Evolutionary conservation across 2,113 vertebrate genomes (phyloP).

Genomic region (Nothocercus nigrocapillus): DNA sequence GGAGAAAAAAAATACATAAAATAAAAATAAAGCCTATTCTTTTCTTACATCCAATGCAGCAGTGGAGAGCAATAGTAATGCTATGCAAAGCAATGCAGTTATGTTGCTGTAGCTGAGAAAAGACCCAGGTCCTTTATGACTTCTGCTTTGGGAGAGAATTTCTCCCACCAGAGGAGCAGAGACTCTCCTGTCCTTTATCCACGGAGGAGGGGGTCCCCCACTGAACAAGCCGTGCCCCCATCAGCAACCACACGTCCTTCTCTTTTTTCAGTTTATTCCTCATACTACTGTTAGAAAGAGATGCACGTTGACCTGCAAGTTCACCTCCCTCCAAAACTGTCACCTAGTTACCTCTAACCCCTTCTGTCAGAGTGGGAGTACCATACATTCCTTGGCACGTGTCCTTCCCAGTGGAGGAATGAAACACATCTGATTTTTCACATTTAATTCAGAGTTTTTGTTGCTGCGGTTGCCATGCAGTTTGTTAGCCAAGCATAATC

Average conservation of each 20-base stretch:
- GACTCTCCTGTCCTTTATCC: neutral
- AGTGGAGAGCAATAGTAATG: neutral
- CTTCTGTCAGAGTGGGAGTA: neutral
- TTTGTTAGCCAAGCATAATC: constrained; percentile 24
- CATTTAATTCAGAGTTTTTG: constrained; percentile 20
- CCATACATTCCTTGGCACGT: neutral
- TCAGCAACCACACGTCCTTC: neutral
- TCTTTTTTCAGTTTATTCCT: neutral
- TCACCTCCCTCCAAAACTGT: constrained; percentile 8
- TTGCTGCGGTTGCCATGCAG: constrained; percentile 3
- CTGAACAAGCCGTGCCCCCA: neutral
- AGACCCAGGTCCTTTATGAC: neutral
- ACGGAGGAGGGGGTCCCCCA: neutral
- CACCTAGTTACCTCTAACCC: neutral
- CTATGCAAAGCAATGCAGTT: neutral
- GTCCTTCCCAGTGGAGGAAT: neutral
- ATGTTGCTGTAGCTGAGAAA: neutral
- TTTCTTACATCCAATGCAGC: neutral
- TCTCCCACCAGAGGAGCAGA: neutral
- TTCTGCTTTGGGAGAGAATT: neutral
- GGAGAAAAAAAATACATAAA: neutral
- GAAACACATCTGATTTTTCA: constrained; percentile 13
- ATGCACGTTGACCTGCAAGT: neutral
- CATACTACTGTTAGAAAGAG: neutral
- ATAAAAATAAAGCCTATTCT: neutral